Evolutionary conservation across 2,888 invertebrate genomes (phyloP), one percentile per base, ranked within the genome.

Genomic region (Strigamia transsilvanica): DNA sequence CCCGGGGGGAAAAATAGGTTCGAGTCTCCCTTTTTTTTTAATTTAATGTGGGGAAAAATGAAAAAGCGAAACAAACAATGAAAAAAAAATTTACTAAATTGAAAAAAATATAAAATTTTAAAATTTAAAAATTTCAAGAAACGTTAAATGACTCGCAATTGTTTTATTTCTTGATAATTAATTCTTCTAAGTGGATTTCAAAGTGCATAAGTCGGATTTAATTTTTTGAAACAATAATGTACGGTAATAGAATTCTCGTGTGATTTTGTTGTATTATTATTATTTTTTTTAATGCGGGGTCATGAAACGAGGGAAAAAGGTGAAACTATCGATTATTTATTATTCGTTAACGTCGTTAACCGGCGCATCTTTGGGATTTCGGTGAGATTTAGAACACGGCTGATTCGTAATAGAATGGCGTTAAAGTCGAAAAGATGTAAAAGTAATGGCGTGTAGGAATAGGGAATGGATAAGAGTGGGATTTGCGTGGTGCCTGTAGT

Each of bases 21-120:
- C 18, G 21, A 56, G 56, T 56, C 56, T 56, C 56, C 51, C 51
- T 51, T 56, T 46, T 56, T 46, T 34, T 56, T 56, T 56, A 56
- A 56, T 56, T 56, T 56, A 56, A 56, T 56, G 56, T 56, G 56
- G 56, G 56, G 56, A 56, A 56, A 56, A 18, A 56, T 56, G 56
- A 56, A 56, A 56, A 21, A 56, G 6, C 56, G 56, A 56, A 56
- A 56, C 56, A 56, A 56, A 56, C n/a, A 56, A 56, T 21, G 18
- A 56, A 15, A 27, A 27, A 27, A 27, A 27, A 27, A 27, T 2
- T 27, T 27, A 56, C 15, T 56, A 18, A 18, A 56, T n/a, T 15
- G n/a, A 18, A 56, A 56, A 56, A 18, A n/a, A n/a, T 21, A 18
- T 21, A 9, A 56, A 56, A 18, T n/a, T n/a, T n/a, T 21, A 7